These are phyloP conservation scores for Eugnorisma glareosa DNA, from an alignment of 2,888 invertebrate genomes.

Conservation along the genomic window DNA sequence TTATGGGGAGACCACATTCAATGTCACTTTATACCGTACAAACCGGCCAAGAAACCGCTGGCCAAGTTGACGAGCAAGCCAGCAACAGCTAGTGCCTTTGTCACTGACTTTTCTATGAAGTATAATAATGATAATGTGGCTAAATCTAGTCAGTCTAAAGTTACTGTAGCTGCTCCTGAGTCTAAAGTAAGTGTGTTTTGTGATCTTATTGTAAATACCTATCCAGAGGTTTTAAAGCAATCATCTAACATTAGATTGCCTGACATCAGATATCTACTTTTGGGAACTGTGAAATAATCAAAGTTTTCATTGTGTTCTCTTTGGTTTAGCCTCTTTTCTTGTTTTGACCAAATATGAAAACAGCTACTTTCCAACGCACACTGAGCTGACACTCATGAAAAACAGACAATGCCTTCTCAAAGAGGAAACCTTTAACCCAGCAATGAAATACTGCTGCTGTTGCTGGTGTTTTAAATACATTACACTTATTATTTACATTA, in stretches of 20 bases:
- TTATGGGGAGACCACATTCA: slow-evolving; percentile 87
- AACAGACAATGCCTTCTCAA: background rate
- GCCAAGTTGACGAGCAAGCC: slow-evolving; percentile 82
- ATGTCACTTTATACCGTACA: slow-evolving; percentile 84
- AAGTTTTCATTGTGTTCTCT: background rate
- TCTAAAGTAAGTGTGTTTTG: slow-evolving; percentile 76
- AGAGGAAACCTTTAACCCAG: background rate
- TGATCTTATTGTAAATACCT: background rate
- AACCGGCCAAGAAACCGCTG: slow-evolving; percentile 81
- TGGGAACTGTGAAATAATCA: background rate
- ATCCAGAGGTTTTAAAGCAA: background rate
- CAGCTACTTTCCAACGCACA: background rate
- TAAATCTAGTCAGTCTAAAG: slow-evolving; percentile 63
- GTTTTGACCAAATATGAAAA: background rate
- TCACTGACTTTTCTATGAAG: slow-evolving; percentile 89
- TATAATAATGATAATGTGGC: slow-evolving; percentile 72
- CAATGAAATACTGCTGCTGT: too few species aligned
- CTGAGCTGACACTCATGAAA: background rate
- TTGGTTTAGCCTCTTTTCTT: background rate
- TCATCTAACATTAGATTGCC: background rate
- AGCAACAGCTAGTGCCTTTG: slow-evolving; percentile 81
- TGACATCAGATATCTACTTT: background rate
- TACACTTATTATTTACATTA: slow-evolving; percentile 45
- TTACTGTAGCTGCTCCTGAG: slow-evolving; percentile 63
- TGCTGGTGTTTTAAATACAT: background rate